Evolutionary conservation across 2,113 vertebrate species (phyloP), one percentile per base, ranked within the genome.

Genomic region (Anthoscopus minutus): DNA sequence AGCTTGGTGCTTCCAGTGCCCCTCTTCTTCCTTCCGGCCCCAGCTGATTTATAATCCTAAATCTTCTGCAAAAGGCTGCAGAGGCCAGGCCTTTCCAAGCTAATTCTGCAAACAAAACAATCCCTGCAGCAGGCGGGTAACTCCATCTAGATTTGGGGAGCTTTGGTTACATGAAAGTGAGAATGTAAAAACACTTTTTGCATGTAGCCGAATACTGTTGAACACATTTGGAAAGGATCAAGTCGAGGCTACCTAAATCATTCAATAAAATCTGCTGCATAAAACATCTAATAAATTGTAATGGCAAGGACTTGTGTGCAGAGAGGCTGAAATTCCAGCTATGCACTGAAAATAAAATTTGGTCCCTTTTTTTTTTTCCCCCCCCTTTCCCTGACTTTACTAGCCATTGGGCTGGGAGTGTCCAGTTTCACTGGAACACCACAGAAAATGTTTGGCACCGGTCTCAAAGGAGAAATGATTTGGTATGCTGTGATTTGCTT

Each of bases 1-100:
- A 77, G 95, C 86, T 82, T 67, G 87, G 92, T 93, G 96, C 94
- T 96, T 97, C 81, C 94, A 90, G 81, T 94, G 89, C 86, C 90
- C 35, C 72, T 62, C 81, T 95, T 93, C 94, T 80, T 96, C 89
- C 74, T 71, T 87, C 74, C 10, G 2, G 4, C 74, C 70, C 93
- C 93, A 85, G 64, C 58, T 90, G 57, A 95, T 96, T 96, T 93
- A 95, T 85, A 85, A 65, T 74, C 72, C 80, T 45, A 82, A 95
- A 83, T 65, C 83, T 90, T 69, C 42, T 92, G 83, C 60, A 88
- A 83, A 92, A 33, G 44, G 65, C 92, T 80, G 64, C 51, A 45
- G 28, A 86, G 83, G 74, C 86, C 67, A 61, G 54, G 31, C 62
- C 44, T 95, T 91, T 92, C 56, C 82, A 85, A 91, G 73, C 42